These are phyloP conservation scores for Pissodes strobi DNA, from an alignment of 1,140 invertebrate species.

Conservation along the genomic window DNA sequence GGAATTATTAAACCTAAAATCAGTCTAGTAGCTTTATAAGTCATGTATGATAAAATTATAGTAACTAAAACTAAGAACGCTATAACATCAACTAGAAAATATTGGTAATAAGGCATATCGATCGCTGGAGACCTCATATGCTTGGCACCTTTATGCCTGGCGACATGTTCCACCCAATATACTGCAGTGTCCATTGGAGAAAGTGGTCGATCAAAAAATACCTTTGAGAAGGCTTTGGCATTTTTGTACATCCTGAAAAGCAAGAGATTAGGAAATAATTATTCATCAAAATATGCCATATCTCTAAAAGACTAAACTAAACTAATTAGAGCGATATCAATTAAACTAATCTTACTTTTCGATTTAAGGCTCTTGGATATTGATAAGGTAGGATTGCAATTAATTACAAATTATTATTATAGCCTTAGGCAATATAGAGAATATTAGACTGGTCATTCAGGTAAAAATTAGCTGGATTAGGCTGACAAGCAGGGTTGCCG, in stretches of 20 bases:
- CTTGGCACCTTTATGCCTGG: conserved; percentile 62
- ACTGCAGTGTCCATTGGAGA: conserved; percentile 61
- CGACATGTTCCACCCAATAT: conserved; percentile 68
- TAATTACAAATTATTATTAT: no score
- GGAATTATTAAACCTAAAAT: neutral
- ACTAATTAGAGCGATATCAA: no score
- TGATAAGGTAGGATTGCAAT: no score
- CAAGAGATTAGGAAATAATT: no score
- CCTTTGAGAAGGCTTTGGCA: conserved; percentile 59
- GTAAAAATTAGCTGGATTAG: no score
- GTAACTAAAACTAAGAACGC: conserved; percentile 37
- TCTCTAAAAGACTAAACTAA: no score
- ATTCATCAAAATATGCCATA: no score
- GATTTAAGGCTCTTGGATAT: no score
- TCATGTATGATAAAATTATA: conserved; percentile 20
- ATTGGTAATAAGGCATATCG: conserved; percentile 64
- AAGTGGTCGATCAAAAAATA: conserved; percentile 63
- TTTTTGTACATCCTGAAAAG: conserved; percentile 55
- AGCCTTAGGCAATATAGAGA: no score
- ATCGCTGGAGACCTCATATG: conserved; percentile 63
- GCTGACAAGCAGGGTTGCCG: no score
- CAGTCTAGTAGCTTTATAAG: conserved; percentile 13
- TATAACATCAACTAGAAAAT: conserved; percentile 65
- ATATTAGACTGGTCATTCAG: no score
- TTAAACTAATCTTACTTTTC: no score